Conservation (phyloP, 1,140 invertebrate species). For the Camponotus vicinus region DNA sequence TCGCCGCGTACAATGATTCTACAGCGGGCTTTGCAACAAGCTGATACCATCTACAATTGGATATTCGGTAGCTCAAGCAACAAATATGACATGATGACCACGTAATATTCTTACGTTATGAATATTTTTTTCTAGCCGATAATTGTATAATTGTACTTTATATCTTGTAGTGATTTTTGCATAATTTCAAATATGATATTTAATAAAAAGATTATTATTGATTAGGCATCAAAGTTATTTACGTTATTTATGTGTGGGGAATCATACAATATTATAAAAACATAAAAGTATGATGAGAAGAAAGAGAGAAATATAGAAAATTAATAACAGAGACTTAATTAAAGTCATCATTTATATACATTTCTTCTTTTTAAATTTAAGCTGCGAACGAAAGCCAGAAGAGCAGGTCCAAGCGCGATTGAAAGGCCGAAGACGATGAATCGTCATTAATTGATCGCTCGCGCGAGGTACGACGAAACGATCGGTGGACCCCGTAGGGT, state of each 20-base stretch:
- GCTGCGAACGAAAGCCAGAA: conserved; percentile 25
- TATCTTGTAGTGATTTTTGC: not conserved
- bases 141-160: conserved; percentile 13
- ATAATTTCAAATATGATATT: not conserved
- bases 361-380: conserved; percentile 40
- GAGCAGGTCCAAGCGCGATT: conserved; percentile 42
- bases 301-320: conserved; percentile 1
- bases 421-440: conserved; percentile 64
- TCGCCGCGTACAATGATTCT: conserved; percentile 52
- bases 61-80: conserved; percentile 1
- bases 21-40: conserved; percentile 55
- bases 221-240: conserved; percentile 8
- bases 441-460: conserved; percentile 72
- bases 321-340: conserved; percentile 53
- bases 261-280: conserved; percentile 39
- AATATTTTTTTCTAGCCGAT: not conserved
- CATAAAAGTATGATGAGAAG: not conserved
- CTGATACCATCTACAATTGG: conserved; percentile 54
- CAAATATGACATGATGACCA: not conserved
- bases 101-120: conserved; percentile 13
- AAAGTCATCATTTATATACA: conserved; percentile 47
- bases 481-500: conserved; percentile 63
- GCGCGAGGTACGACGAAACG: conserved; percentile 60
- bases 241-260: conserved; percentile 3
- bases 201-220: conserved; percentile 3